Base-by-base conservation (phyloP, 2,888 invertebrate species). In the Cyclophora albipunctata region DNA sequence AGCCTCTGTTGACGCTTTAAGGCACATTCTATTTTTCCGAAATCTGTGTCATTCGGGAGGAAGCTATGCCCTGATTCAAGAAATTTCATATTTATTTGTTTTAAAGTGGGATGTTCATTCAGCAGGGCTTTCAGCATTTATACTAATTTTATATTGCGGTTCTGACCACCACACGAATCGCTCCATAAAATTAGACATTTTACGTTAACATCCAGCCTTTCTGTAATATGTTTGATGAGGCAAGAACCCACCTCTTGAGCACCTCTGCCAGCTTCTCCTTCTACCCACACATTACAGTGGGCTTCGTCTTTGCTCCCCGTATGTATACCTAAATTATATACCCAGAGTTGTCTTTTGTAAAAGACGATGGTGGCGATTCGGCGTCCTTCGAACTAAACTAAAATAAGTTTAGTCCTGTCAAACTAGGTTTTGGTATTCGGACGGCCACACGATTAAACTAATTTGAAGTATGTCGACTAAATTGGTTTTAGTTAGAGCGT, bases 101-200 rank as follows among this genome's bases (percentile, higher is more conserved):
- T 7, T 6, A 54, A 7, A 42, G 48, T 53, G 4, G 45, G 46
- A 40, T 54, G 52, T 3, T 34, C 6, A 34, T 48, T 35, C 42
- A 54, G 46, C 34, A 57, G 0, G 5, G 48, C 40, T 46, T 55
- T 54, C 3, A 63, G 35, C 55, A 63, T 60, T 3, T 63, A 43
- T 3, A 45, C 37, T 34, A 66, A 6, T 53, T 63, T 66, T 6
- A 64, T 64, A 40, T 58, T 62, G 1, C 60, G 46, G 44, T 57
- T 57, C 54, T 65, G 62, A 3, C 62, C 62, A 4, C 63, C 62
- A 45, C 62, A 63, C 4, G 52, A 57, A 42, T 62, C 59, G 40
- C 45, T 55, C 50, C 52, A 55, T 6, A 20, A 20, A 20, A 20
- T 20, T 20, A 20, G 5, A 20, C 41, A 2, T 42, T 44, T n/a